phyloP scores from a whole-genome alignment of 2,113 vertebrate species.

The Petaurus breviceps region DNA sequence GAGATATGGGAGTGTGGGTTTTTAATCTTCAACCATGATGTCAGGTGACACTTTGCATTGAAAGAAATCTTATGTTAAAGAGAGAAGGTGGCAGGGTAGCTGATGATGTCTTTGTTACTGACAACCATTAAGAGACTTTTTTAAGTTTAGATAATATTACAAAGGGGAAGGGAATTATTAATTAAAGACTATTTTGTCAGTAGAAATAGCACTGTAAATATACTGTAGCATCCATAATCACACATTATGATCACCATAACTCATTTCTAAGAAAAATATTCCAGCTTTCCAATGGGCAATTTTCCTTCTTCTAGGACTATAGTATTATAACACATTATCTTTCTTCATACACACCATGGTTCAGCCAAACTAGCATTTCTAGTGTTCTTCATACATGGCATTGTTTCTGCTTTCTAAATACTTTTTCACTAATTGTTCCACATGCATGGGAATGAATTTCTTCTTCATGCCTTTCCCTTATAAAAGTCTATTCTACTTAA shows the following conservation, averaged over 20 bases:
- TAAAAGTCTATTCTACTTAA: not conserved
- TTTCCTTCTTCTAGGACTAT: not conserved
- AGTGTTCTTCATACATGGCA: not conserved
- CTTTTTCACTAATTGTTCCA: not conserved
- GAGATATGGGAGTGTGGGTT: not conserved
- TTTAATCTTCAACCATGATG: conserved; percentile 10
- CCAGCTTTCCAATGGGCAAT: not conserved
- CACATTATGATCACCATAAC: not conserved
- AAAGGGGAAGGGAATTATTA: not conserved
- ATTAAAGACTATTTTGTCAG: not conserved
- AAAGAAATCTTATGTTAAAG: not conserved
- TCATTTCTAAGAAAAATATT: conserved; percentile 12
- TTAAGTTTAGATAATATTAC: not conserved
- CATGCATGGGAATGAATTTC: not conserved
- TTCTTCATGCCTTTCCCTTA: not conserved
- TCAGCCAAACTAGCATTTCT: not conserved
- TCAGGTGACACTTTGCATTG: not conserved
- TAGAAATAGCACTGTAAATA: not conserved
- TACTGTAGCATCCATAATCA: not conserved
- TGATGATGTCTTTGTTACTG: not conserved
- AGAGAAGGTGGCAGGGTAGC: not conserved
- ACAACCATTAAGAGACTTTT: not conserved
- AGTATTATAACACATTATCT: not conserved
- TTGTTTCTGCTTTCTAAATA: not conserved
- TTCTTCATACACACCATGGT: not conserved